These are phyloP conservation scores for Drosophila sproati DNA, from an alignment of 1,140 invertebrate genomes.

Conservation along the genomic window DNA sequence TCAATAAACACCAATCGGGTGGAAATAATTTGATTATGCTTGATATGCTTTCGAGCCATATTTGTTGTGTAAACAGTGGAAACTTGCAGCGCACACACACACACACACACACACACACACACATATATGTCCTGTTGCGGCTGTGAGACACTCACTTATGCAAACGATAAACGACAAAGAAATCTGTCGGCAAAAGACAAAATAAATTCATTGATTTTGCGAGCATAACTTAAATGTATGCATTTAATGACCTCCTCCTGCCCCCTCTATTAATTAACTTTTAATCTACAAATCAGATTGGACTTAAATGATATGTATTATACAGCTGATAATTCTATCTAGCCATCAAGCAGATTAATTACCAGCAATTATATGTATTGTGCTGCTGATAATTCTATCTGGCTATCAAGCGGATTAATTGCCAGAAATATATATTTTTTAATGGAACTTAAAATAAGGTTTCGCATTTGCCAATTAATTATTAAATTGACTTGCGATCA, in stretches of 20 bases:
- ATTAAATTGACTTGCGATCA: too few relatives aligned
- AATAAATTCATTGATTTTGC: slow-evolving; percentile 55
- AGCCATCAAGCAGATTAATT: neutral
- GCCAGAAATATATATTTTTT: neutral
- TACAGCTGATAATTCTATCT: slow-evolving; percentile 19
- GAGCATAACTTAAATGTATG: slow-evolving; percentile 51
- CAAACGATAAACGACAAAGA: slow-evolving; percentile 32
- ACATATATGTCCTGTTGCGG: slow-evolving; percentile 10
- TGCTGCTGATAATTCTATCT: neutral
- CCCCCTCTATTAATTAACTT: slow-evolving; percentile 64
- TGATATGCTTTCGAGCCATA: slow-evolving; percentile 83
- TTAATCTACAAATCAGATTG: slow-evolving; percentile 62
- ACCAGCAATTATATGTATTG: slow-evolving; percentile 4
- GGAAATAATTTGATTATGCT: slow-evolving; percentile 84
- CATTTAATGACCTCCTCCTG: slow-evolving; percentile 50
- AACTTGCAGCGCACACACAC: slow-evolving; percentile 31
- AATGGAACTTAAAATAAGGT: too few relatives aligned
- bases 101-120: slow-evolving; percentile 5
- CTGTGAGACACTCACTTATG: slow-evolving; percentile 35
- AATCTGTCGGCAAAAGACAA: slow-evolving; percentile 16
- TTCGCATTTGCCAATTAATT: too few relatives aligned
- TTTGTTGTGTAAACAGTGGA: slow-evolving; percentile 76
- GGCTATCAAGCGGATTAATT: neutral
- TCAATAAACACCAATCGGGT: slow-evolving; percentile 84
- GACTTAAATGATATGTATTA: slow-evolving; percentile 22